Evolutionary conservation across 2,888 invertebrate species (phyloP), one percentile per base, ranked within the genome.

Genomic region (Amphipoea lucens): DNA sequence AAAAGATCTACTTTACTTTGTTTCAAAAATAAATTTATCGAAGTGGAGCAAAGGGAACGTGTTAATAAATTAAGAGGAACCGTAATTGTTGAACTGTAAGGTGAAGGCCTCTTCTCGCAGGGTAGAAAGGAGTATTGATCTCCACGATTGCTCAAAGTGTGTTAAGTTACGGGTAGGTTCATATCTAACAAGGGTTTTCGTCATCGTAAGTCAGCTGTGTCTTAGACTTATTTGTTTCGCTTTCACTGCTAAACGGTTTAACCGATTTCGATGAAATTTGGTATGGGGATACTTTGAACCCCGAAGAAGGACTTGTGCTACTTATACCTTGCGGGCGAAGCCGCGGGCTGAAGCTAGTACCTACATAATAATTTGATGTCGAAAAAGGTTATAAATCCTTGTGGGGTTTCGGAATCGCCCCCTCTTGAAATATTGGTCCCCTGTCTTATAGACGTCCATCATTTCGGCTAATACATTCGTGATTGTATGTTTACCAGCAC

Each of bases 21-120:
- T 12, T 17, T 54, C 23, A 54, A 62, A 60, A 77, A 67, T 62
- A 67, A 23, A 45, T 62, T 60, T 45, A 54, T 76, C 40, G 66
- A 23, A 48, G 45, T 11, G 12, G 45, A 78, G 45, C 67, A 54
- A 80, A 68, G 29, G 45, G 20, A 40, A 23, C 11, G 23, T 62
- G 60, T 62, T 76, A 45, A 77, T 57, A 82, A 82, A 82, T 79
- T 75, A 82, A 42, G 14, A 40, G 29, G 65, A 48, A 29, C 23
- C 76, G 40, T 79, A 76, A 79, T 82, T 79, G 75, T 48, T 57
- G 54, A 79, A 40, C 40, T 79, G 29, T 17, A 11, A 11, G 29
- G 6, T 0, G 17, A 54, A 48, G 12, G 20, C 5, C 3, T 54
- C 17, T 51, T 62, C 7, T 40, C 20, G 40, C 6, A 29, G 23